A percentile compares a stretch with the other conserved stretches of the same genome.
phyloP scores from a whole-genome alignment of 2,113 vertebrate species.

The Malurus alboscapulatus region DNA sequence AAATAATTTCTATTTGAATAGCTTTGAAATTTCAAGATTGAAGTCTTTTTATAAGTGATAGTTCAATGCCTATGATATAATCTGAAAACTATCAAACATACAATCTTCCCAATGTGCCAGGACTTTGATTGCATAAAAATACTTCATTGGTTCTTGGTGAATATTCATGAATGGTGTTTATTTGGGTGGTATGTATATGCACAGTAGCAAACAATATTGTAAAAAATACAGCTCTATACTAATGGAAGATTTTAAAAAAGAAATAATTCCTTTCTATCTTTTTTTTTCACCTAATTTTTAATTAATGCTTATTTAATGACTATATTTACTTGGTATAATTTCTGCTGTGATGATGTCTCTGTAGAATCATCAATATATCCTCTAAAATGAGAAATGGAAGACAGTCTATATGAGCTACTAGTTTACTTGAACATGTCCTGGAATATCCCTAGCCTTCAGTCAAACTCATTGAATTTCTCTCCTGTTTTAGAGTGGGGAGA shows the following conservation, averaged over 20 bases:
- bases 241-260: background rate
- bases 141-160: background rate
- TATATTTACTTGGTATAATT: background rate
- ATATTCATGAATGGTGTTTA: background rate
- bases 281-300: background rate
- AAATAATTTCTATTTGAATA: conserved; percentile 34
- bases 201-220: background rate
- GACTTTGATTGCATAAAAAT: conserved; percentile 28
- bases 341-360: background rate
- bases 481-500: background rate
- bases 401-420: conserved; percentile 2
- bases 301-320: background rate
- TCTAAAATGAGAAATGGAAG: background rate
- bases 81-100: conserved; percentile 5
- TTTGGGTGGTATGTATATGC: background rate
- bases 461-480: conserved; percentile 43
- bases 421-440: conserved; percentile 47
- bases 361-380: conserved; percentile 11
- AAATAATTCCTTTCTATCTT: background rate
- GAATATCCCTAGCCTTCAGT: conserved; percentile 36
- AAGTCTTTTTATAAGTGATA: background rate
- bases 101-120: background rate
- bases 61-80: background rate
- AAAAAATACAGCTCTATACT: background rate
- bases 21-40: conserved; percentile 19